A percentile compares a stretch with the other conserved stretches of the same genome.
These are phyloP conservation scores for Rhingia rostrata DNA, from an alignment of 2,888 invertebrate genomes.

Conservation along the genomic window DNA sequence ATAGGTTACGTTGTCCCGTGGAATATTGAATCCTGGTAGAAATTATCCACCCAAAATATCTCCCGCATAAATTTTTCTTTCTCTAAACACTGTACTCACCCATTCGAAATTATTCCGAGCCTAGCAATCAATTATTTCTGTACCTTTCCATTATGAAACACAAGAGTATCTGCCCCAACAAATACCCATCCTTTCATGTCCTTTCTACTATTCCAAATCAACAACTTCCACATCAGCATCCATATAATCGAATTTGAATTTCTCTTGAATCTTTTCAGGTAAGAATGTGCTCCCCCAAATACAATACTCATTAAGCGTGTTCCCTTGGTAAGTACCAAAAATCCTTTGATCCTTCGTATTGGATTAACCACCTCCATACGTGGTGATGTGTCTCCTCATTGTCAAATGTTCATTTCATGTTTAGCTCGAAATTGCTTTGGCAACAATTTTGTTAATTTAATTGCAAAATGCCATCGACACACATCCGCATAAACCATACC, in stretches of 20 bases:
- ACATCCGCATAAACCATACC: not conserved
- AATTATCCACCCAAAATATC: too few species aligned
- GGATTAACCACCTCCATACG: not conserved
- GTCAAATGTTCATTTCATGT: constrained; percentile 27
- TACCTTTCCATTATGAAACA: too few species aligned
- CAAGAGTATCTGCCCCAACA: too few species aligned
- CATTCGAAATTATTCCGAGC: too few species aligned
- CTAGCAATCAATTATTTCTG: too few species aligned
- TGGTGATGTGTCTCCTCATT: constrained; percentile 4
- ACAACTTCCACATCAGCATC: not conserved
- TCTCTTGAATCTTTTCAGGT: constrained; percentile 43
- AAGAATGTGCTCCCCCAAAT: constrained; percentile 17
- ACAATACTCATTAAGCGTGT: not conserved
- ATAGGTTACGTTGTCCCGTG: too few species aligned
- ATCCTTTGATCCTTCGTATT: constrained; percentile 17
- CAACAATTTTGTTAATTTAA: constrained; percentile 68
- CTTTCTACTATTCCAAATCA: not conserved
- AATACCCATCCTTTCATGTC: not conserved
- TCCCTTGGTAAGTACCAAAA: constrained; percentile 26
- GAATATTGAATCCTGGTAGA: too few species aligned
- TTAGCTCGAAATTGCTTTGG: constrained; percentile 29
- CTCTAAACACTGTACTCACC: too few species aligned
- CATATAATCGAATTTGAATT: not conserved
- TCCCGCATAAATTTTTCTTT: too few species aligned
- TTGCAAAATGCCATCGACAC: constrained; percentile 63